Evolutionary conservation across 2,888 invertebrate species (phyloP).

Genomic region (Zaprionus bogoriensis): DNA sequence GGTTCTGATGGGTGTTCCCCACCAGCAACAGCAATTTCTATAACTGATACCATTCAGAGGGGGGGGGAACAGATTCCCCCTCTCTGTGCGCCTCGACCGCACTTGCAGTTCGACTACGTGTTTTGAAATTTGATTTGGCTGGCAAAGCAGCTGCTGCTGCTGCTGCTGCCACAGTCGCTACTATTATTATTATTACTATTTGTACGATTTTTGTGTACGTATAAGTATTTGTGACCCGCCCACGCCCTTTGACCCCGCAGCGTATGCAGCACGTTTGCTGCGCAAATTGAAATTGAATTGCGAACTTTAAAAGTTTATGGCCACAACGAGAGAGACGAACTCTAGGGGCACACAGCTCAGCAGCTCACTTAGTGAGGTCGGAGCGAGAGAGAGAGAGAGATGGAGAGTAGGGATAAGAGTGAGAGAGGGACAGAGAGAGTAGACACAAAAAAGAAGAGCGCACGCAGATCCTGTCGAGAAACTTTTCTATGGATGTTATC

Average conservation of each 20-base stretch:
- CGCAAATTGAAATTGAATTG: conserved; percentile 77
- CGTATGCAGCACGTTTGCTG: conserved; percentile 34
- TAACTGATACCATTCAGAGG: conserved; percentile 18
- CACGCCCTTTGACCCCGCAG: background rate
- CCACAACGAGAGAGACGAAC: conserved; percentile 44
- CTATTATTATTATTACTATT: conserved; percentile 59
- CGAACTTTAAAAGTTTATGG: conserved; percentile 74
- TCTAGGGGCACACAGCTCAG: conserved; percentile 2
- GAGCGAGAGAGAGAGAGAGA: background rate
- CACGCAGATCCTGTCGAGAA: conserved; percentile 15
- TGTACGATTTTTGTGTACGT: conserved; percentile 32
- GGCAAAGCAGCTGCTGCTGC: conserved; percentile 19
- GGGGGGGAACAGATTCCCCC: background rate
- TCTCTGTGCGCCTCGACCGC: background rate
- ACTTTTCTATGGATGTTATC: conserved; percentile 24
- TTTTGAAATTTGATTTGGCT: conserved; percentile 66
- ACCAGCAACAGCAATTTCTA: conserved; percentile 13
- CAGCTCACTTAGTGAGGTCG: conserved; percentile 34
- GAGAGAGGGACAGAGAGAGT: background rate
- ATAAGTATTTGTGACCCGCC: conserved; percentile 24
- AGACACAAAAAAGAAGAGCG: background rate
- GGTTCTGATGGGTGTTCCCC: conserved; percentile 39
- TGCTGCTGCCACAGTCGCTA: conserved; percentile 20
- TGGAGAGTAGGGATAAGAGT: background rate
- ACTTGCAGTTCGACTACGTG: conserved; percentile 54